Evolutionary conservation across 1,140 invertebrate species (phyloP), one percentile per base, ranked within the genome.

Genomic region (Magallana gigas): DNA sequence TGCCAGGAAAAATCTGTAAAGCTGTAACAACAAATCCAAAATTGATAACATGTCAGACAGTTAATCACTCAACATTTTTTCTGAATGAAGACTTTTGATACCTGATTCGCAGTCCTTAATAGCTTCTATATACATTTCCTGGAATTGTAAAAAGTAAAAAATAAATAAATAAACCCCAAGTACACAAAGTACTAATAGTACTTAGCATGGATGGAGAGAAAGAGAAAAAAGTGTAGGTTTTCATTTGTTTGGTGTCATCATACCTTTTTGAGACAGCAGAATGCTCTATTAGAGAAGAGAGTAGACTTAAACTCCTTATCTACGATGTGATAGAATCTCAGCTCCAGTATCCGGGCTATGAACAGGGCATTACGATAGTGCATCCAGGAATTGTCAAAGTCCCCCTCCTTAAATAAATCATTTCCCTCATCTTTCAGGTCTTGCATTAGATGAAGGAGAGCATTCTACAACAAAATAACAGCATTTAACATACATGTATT

Each of bases 351-450:
- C 16, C 84, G 60, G 11, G 91, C 91, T 23, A 92, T 88, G 86
- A 91, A 89, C 16, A 93, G 84, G 8, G 92, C 91, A 90, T 91
- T 87, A 23, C 90, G 86, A 84, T 93, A 93, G 82, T 91, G 90
- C 59, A 86, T 87, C 88, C 91, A 89, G 11, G 92, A 90, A n/a
- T 88, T 76, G 8, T 88, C 83, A 88, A 87, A 93, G 11, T 90
- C 84, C 18, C 58, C 57, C 84, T 92, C 91, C 71, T 91, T 91
- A 85, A 93, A 93, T 14, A 92, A 68, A 4, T 80, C 85, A 83
- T 93, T 93, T 12, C 92, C 92, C 85, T 93, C 92, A 89, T 93
- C 92, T 80, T 93, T 93, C 57, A 93, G 85, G 82, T 93, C 92
- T 86, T 92, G 90, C 88, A 92, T 90, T 80, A 91, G 84, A 76